Evolutionary conservation across 2,113 vertebrate species (phyloP).

Genomic region (Siniperca chuatsi): DNA sequence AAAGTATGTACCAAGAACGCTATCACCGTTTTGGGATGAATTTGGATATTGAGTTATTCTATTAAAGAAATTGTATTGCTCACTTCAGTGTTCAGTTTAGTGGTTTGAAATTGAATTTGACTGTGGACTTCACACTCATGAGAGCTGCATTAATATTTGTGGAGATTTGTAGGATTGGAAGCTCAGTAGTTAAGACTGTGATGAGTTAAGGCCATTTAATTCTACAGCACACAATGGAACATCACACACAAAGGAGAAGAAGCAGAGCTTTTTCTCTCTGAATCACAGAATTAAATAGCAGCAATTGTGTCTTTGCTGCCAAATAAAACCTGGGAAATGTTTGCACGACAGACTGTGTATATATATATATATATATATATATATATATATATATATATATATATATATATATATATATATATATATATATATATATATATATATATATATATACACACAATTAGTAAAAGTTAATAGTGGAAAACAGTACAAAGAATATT

Average conservation of each 20-base stretch:
- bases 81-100: neutral
- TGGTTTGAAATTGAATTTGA: neutral
- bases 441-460: too few species aligned
- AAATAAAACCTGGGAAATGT: neutral
- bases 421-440: too few species aligned
- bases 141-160: neutral
- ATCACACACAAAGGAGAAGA: neutral
- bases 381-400: too few species aligned
- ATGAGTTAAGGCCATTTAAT: too few species aligned
- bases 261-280: neutral
- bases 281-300: neutral
- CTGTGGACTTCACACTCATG: neutral
- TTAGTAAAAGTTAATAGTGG: conserved; percentile 84
- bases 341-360: too few species aligned
- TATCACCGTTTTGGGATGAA: neutral
- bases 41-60: neutral
- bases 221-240: neutral
- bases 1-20: neutral
- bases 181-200: neutral
- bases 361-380: too few species aligned
- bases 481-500: conserved; percentile 88
- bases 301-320: neutral
- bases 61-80: neutral
- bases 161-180: neutral
- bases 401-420: too few species aligned